These are phyloP conservation scores for Periphyllus acericola DNA, from an alignment of 2,888 invertebrate species.

Conservation along the genomic window DNA sequence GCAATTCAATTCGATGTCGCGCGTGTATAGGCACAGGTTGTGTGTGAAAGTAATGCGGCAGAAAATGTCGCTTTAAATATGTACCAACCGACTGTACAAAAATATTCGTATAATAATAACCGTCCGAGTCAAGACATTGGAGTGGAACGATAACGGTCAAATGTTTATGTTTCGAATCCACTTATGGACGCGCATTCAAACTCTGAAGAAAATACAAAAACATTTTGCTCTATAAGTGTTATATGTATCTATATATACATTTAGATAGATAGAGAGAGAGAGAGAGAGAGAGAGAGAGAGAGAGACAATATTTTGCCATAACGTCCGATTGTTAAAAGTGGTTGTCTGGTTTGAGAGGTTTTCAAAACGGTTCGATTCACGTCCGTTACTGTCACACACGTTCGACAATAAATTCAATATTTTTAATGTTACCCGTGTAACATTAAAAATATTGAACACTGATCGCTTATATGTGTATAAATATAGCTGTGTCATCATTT, in stretches of 20 bases:
- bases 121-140: not conserved
- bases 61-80: too few species aligned
- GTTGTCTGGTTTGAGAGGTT: not conserved
- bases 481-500: not conserved
- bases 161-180: not conserved
- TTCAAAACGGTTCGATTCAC: not conserved
- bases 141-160: not conserved
- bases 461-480: too few species aligned
- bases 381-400: not conserved
- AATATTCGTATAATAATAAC: not conserved
- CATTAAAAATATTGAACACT: too few species aligned
- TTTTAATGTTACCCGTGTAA: too few species aligned
- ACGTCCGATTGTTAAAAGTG: not conserved
- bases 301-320: not conserved
- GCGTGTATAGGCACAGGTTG: too few species aligned
- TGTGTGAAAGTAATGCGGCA: too few species aligned
- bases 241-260: too few species aligned
- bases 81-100: too few species aligned
- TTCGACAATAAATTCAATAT: too few species aligned
- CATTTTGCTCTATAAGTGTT: not conserved
- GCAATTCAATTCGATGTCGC: too few species aligned
- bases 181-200: not conserved
- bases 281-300: too few species aligned
- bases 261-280: too few species aligned
- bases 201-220: not conserved